Conservation (phyloP, 2,888 invertebrate genomes). For the Thymelicus sylvestris region DNA sequence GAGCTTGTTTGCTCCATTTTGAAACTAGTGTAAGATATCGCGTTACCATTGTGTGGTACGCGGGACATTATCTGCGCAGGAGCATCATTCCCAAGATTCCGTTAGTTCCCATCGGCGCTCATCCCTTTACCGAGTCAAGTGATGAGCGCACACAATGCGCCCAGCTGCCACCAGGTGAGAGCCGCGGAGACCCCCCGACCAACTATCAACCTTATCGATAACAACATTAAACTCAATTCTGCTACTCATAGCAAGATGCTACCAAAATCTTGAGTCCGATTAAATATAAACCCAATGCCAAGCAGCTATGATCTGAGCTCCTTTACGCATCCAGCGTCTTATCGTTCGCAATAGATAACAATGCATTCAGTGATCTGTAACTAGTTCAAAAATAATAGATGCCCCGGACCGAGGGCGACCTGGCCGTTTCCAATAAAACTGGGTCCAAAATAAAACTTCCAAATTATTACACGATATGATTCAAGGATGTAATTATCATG, state of each 20-base stretch:
- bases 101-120: slow-evolving; percentile 76
- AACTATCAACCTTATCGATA: slow-evolving; percentile 50
- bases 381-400: slow-evolving; percentile 73
- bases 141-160: slow-evolving; percentile 71
- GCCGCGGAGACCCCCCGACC: slow-evolving; percentile 41
- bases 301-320: slow-evolving; percentile 55
- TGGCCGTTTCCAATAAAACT: slow-evolving; percentile 45
- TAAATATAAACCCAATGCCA: slow-evolving; percentile 58
- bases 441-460: slow-evolving; percentile 41
- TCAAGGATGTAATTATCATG: background rate
- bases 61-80: slow-evolving; percentile 60
- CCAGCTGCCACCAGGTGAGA: slow-evolving; percentile 78
- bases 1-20: slow-evolving; percentile 19
- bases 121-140: slow-evolving; percentile 83
- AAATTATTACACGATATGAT: background rate
- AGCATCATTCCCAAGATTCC: slow-evolving; percentile 72
- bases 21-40: slow-evolving; percentile 51
- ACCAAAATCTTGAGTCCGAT: slow-evolving; percentile 49
- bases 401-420: slow-evolving; percentile 46
- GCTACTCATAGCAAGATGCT: slow-evolving; percentile 48
- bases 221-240: slow-evolving; percentile 39
- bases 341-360: slow-evolving; percentile 72
- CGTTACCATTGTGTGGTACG: slow-evolving; percentile 65
- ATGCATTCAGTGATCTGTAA: slow-evolving; percentile 76
- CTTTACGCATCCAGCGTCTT: slow-evolving; percentile 46